Percentiles rank a stretch among this genome's conserved stretches.
Conservation (phyloP, 2,888 invertebrate genomes). For the Lasius fuliginosus region DNA sequence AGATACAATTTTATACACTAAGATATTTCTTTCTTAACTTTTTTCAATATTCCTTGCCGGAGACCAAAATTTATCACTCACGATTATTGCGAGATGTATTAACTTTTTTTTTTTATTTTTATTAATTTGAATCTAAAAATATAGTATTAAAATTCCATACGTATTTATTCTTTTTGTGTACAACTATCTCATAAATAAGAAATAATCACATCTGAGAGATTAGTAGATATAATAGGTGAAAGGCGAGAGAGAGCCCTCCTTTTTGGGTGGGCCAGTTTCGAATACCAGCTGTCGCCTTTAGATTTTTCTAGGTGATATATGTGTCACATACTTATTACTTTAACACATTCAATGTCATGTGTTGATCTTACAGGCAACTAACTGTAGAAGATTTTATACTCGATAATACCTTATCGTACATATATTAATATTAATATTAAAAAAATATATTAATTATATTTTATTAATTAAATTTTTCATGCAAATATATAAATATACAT, state of each 20-base stretch:
- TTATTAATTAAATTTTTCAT: not conserved
- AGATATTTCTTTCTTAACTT: not conserved
- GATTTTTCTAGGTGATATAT: conserved; percentile 11
- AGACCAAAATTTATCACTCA: not conserved
- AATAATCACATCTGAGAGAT: not conserved
- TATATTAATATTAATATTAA: conserved; percentile 1
- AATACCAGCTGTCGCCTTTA: not conserved
- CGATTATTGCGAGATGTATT: not conserved
- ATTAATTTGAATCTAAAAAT: not conserved
- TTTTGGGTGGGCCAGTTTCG: not conserved
- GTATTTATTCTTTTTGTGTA: conserved; percentile 3
- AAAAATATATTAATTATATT: not conserved
- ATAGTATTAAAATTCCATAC: not conserved
- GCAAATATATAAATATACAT: not conserved
- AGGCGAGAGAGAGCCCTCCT: not conserved
- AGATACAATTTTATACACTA: not conserved
- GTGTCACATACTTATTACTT: not conserved
- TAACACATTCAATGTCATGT: not conserved
- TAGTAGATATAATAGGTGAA: not conserved
- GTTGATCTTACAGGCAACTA: not conserved
- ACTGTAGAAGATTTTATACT: not conserved
- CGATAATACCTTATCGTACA: not conserved
- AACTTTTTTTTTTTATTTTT: not conserved
- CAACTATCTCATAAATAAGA: conserved; percentile 2
- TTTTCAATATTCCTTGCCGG: not conserved